Conservation (phyloP, 1,140 invertebrate species). For the Euwallacea fornicatus region DNA sequence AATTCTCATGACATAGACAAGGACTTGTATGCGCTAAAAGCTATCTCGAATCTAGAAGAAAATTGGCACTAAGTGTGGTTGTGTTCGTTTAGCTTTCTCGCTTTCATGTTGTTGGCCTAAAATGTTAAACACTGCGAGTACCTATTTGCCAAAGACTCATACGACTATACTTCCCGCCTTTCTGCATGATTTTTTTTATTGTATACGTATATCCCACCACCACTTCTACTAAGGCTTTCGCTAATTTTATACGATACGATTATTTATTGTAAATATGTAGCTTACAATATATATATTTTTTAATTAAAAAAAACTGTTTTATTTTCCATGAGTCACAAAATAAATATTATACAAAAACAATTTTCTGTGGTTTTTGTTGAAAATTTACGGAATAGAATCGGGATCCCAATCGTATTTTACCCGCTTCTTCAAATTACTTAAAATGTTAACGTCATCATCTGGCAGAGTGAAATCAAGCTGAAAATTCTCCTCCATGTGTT, state of each 20-base stretch:
- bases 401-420: constrained; percentile 77
- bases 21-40: too few relatives aligned
- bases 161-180: too few relatives aligned
- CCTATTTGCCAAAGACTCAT: too few relatives aligned
- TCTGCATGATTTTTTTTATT: too few relatives aligned
- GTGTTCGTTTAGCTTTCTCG: too few relatives aligned
- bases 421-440: constrained; percentile 58
- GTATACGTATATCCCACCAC: too few relatives aligned
- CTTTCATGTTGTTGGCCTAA: too few relatives aligned
- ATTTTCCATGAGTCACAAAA: background rate
- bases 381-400: constrained; percentile 48
- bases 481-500: constrained; percentile 68
- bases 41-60: too few relatives aligned
- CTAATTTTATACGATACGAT: background rate
- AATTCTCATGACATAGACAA: too few relatives aligned
- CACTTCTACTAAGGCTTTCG: too few relatives aligned
- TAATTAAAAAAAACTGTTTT: background rate
- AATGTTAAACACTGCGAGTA: too few relatives aligned
- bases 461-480: constrained; percentile 65
- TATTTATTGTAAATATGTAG: background rate
- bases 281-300: constrained; percentile 14
- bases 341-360: background rate
- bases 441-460: constrained; percentile 59
- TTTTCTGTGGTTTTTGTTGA: background rate
- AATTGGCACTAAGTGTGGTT: too few relatives aligned